Evolutionary conservation across 2,113 vertebrate species (phyloP), one percentile per base, ranked within the genome.

Genomic region (Microtus richardsoni): DNA sequence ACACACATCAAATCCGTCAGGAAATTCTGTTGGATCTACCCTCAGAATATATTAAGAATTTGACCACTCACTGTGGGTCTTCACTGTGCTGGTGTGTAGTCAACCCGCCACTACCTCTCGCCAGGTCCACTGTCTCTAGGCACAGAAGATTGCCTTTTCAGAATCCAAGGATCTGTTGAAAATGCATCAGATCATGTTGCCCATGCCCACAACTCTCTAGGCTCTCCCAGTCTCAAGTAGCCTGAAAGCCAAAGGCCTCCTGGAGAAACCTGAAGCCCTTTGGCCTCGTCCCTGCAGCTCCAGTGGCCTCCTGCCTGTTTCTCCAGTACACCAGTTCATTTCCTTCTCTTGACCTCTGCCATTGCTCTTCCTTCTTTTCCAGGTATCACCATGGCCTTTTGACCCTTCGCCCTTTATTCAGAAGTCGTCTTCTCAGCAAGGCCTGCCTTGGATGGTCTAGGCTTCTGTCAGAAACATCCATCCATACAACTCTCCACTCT

Each of bases 11-110:
- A 96, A 91, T 94, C 60, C 62, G 58, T 89, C 60, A 94, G 96
- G 83, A 96, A 93, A 95, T 95, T 91, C 89, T 96, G 13, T 93
- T 96, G 93, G 39, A 75, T 89, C 36, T 77, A 54, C 60, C n/a
- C 36, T 94, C 91, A 89, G 64, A 89, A 83, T 83, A 60, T 41
- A 22, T 89, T 91, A 62, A 33, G 73, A 83, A 74, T 79, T 74
- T 70, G 62, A 75, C 82, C 30, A 79, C 68, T 93, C 92, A 66
- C 54, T 92, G n/a, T 7, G 0, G 83, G 70, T 91, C 54, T 89
- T 75, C 89, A 3, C 44, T 33, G 19, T 10, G 44, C 77, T 47
- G 12, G 58, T 73, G 64, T 78, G 0, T 22, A 28, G 13, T 86
- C 60, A 92, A 7, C 78, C 47, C 14, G 9, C 66, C 44, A 14